These are phyloP conservation scores for Tiliacea citrago DNA, from an alignment of 2,888 invertebrate genomes.

Conservation along the genomic window DNA sequence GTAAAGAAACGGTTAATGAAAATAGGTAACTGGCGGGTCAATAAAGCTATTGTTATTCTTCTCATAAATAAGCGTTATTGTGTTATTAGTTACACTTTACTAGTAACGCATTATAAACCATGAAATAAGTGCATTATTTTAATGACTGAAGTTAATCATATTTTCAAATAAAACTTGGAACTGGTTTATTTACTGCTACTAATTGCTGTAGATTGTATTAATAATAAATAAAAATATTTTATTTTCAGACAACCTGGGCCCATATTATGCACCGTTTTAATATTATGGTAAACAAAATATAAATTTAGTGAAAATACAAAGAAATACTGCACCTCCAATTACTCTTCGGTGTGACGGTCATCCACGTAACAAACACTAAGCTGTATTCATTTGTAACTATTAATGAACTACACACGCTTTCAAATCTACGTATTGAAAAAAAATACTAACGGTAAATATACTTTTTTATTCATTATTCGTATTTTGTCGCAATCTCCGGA, in stretches of 20 bases:
- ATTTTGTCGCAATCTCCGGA: neutral
- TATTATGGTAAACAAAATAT: too few species aligned
- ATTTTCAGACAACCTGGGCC: too few species aligned
- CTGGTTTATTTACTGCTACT: neutral
- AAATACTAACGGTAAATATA: neutral
- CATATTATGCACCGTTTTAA: neutral
- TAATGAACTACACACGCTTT: constrained; percentile 41
- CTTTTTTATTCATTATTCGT: neutral
- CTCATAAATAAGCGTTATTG: neutral
- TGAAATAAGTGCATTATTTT: constrained; percentile 29
- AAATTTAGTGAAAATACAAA: too few species aligned
- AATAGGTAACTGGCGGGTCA: constrained; percentile 1
- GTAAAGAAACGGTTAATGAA: neutral
- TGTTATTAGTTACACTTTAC: constrained; percentile 18
- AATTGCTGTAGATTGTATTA: too few species aligned
- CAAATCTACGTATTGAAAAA: neutral
- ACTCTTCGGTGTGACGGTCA: constrained; percentile 22
- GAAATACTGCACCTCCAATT: too few species aligned
- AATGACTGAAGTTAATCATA: neutral
- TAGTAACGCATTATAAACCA: neutral
- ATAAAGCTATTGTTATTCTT: constrained; percentile 11
- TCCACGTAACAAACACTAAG: constrained; percentile 19
- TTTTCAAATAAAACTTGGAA: neutral
- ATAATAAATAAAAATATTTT: too few species aligned
- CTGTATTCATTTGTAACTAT: constrained; percentile 41